These are phyloP conservation scores for Esperia sulphurella DNA, from an alignment of 2,888 invertebrate genomes.

Conservation along the genomic window DNA sequence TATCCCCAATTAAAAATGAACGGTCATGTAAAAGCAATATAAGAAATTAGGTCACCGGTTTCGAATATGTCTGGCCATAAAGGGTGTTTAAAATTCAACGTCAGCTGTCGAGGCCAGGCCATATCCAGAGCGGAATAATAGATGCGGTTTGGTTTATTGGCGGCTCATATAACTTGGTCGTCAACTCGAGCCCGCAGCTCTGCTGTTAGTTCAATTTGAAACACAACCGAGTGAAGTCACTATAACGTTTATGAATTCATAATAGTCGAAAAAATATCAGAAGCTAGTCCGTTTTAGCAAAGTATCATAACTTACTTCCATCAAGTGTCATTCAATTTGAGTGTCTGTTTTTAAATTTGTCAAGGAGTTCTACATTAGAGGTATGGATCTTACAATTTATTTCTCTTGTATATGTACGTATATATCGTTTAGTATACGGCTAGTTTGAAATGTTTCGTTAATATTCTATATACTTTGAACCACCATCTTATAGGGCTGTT, in stretches of 20 bases:
- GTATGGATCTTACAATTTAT: too few species aligned
- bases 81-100: slow-evolving; percentile 64
- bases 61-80: slow-evolving; percentile 53
- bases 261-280: slow-evolving; percentile 10
- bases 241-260: slow-evolving; percentile 22
- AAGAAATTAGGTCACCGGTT: slow-evolving; percentile 60
- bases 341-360: too few species aligned
- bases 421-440: too few species aligned
- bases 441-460: too few species aligned
- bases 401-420: too few species aligned
- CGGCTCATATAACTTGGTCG: slow-evolving; percentile 70
- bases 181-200: slow-evolving; percentile 33
- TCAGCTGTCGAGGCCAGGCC: slow-evolving; percentile 53
- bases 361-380: too few species aligned
- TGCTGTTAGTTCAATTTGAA: slow-evolving; percentile 72
- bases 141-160: slow-evolving; percentile 75
- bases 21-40: slow-evolving; percentile 31
- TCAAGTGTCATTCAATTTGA: too few species aligned
- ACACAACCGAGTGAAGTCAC: slow-evolving; percentile 68
- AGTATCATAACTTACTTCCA: too few species aligned
- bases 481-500: too few species aligned
- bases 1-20: slow-evolving; percentile 45
- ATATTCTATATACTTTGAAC: too few species aligned
- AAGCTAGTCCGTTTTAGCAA: background rate
- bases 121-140: slow-evolving; percentile 54